Conservation (phyloP, 2,888 invertebrate species). For the Drosophila falleni region DNA sequence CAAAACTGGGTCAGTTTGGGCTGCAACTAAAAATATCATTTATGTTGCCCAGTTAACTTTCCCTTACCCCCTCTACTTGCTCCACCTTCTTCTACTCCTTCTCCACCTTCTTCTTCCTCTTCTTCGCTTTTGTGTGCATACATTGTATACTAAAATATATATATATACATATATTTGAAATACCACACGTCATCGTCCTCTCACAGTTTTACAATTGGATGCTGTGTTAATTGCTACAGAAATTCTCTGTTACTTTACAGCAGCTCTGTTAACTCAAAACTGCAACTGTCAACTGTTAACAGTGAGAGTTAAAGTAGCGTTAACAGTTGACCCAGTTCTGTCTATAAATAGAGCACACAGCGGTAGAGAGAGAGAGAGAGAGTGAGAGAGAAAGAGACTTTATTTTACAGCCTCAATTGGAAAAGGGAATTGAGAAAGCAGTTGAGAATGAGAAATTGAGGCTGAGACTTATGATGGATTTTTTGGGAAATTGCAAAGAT, state of each 20-base stretch:
- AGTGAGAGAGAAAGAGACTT: slow-evolving; percentile 20
- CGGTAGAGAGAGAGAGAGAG: background rate
- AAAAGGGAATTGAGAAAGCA: background rate
- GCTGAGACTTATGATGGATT: slow-evolving; percentile 42
- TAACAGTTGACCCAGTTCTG: slow-evolving; percentile 71
- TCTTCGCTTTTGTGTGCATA: slow-evolving; percentile 21
- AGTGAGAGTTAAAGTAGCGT: slow-evolving; percentile 49
- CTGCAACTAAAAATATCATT: slow-evolving; percentile 80
- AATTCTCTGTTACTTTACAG: slow-evolving; percentile 42
- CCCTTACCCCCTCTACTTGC: slow-evolving; percentile 34
- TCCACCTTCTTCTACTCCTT: slow-evolving; percentile 17
- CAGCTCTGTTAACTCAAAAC: slow-evolving; percentile 14
- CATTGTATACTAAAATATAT: slow-evolving; percentile 31
- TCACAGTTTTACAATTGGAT: slow-evolving; percentile 34
- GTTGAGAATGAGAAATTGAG: background rate
- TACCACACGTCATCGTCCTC: slow-evolving; percentile 30
- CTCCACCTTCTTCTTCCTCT: no score
- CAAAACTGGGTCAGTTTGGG: slow-evolving; percentile 76
- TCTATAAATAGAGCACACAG: slow-evolving; percentile 67
- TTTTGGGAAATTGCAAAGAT: slow-evolving; percentile 29
- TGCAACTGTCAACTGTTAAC: slow-evolving; percentile 26
- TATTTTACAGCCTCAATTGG: slow-evolving; percentile 29
- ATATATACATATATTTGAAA: slow-evolving; percentile 39
- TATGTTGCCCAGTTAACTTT: slow-evolving; percentile 75
- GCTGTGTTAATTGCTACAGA: slow-evolving; percentile 60